Evolutionary conservation across 2,797 vertebrate genomes (phyloP), one percentile per base, ranked within the genome.

Genomic region (Manis crassicaudata): DNA sequence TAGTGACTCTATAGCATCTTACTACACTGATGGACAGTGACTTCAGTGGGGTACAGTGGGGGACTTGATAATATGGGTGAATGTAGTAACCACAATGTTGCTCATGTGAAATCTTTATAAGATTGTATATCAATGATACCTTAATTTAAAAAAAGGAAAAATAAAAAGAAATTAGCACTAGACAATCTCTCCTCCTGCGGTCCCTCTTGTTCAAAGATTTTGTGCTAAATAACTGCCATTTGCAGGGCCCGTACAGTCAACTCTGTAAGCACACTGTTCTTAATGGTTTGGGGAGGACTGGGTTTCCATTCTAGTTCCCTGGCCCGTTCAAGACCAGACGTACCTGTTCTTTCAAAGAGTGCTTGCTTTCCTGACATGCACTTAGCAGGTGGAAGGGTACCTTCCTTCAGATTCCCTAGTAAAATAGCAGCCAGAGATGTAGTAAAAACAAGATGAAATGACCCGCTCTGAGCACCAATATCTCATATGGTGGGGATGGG

Each of bases 401-500:
- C 1, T 85, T 73, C 68, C 62, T 35, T 89, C 4, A 35, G 79
- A 94, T 77, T 96, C 32, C 43, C 87, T 86, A 50, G 80, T 89
- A 79, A 88, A 76, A 50, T 1, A 80, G 85, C 43, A 88, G 76
- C 73, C 77, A 86, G 73, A 40, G 18, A 46, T 73, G 10, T n/a
- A 46, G 65, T 90, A 79, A 93, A 96, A 91, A 95, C 81, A 95
- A 77, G 86, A 60, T 67, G 50, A 77, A 85, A 63, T 60, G 62
- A 73, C 27, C 60, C 16, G 6, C 23, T 58, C 70, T 40, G 94
- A 82, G 72, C 7, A 46, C 65, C 68, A 65, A 4, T n/a, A 68
- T 63, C 25, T 80, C 13, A 10, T 65, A 50, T 40, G 40, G 14
- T 0, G 2, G 68, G 37, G 50, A 6, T 7, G 10, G 25, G 23